Percentiles rank a stretch among this genome's conserved stretches.
phyloP scores from a whole-genome alignment of 2,888 invertebrate species.

The Temnothorax unifasciatus region DNA sequence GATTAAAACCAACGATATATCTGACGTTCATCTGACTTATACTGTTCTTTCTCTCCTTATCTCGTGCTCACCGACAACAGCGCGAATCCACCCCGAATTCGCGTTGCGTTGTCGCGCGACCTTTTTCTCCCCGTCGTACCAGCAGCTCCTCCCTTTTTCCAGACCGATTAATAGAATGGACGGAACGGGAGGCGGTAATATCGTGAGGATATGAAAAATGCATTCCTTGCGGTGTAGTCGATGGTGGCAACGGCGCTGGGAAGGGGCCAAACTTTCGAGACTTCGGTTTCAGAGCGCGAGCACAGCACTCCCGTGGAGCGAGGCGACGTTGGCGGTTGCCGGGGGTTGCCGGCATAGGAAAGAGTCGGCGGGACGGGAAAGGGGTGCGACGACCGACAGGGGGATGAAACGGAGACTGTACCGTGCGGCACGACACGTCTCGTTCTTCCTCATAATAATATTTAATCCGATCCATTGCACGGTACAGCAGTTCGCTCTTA shows the following conservation, averaged over 20 bases:
- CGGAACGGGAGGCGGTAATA: slow-evolving; percentile 78
- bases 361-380: slow-evolving; percentile 31
- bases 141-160: slow-evolving; percentile 59
- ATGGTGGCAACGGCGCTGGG: slow-evolving; percentile 72
- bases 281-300: slow-evolving; percentile 74
- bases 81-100: slow-evolving; percentile 57
- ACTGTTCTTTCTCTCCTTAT: not conserved
- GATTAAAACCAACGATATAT: not conserved
- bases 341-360: slow-evolving; percentile 36
- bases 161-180: slow-evolving; percentile 78
- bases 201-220: slow-evolving; percentile 81
- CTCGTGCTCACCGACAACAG: slow-evolving; percentile 8
- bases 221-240: slow-evolving; percentile 77
- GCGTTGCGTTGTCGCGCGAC: slow-evolving; percentile 51
- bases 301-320: slow-evolving; percentile 65
- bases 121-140: slow-evolving; percentile 38
- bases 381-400: slow-evolving; percentile 44
- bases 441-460: slow-evolving; percentile 85
- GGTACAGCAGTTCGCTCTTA: slow-evolving; percentile 85
- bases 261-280: slow-evolving; percentile 81
- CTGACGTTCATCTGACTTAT: not conserved
- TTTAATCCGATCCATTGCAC: slow-evolving; percentile 85
- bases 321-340: slow-evolving; percentile 28
- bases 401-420: slow-evolving; percentile 67
- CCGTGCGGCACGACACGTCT: slow-evolving; percentile 80